Evolutionary conservation across 1,140 invertebrate species (phyloP).

Genomic region (Zaprionus vittiger): DNA sequence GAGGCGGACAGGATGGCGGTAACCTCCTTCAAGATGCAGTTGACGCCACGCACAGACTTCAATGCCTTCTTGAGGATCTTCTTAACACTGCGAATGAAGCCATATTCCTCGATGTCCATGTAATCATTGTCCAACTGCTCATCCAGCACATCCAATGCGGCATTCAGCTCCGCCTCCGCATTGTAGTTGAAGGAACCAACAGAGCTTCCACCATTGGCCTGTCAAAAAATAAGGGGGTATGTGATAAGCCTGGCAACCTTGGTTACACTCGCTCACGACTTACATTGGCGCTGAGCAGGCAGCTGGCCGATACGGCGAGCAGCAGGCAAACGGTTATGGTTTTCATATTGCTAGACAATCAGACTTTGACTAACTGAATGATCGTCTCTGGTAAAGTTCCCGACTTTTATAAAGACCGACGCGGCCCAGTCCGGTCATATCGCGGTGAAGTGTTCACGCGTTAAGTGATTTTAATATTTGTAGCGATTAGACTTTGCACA

Average conservation of each 20-base stretch:
- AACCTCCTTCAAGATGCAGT: constrained; percentile 57
- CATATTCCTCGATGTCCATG: constrained; percentile 40
- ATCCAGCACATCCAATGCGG: constrained; percentile 27
- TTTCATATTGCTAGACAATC: constrained; percentile 55
- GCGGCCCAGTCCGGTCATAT: constrained; percentile 4
- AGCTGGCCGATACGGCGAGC: constrained; percentile 52
- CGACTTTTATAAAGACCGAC: constrained; percentile 51
- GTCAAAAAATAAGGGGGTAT: not conserved
- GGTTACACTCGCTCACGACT: constrained; percentile 24
- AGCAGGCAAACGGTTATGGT: constrained; percentile 52
- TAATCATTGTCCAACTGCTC: constrained; percentile 30
- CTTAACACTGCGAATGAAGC: constrained; percentile 30
- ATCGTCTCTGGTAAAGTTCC: constrained; percentile 1
- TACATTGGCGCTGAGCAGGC: constrained; percentile 52
- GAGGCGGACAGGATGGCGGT: constrained; percentile 23
- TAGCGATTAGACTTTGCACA: constrained; percentile 25
- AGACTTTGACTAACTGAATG: constrained; percentile 26
- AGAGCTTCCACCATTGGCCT: constrained; percentile 36
- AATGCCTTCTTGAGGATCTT: constrained; percentile 18
- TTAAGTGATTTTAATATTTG: constrained; percentile 27
- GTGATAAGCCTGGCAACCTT: not conserved
- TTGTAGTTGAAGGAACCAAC: not conserved
- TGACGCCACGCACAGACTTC: constrained; percentile 53
- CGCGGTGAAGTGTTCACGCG: constrained; percentile 22
- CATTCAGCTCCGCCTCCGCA: constrained; percentile 19